These are phyloP conservation scores for Drosophila parabipectinata DNA, from an alignment of 1,140 invertebrate species.

Conservation along the genomic window DNA sequence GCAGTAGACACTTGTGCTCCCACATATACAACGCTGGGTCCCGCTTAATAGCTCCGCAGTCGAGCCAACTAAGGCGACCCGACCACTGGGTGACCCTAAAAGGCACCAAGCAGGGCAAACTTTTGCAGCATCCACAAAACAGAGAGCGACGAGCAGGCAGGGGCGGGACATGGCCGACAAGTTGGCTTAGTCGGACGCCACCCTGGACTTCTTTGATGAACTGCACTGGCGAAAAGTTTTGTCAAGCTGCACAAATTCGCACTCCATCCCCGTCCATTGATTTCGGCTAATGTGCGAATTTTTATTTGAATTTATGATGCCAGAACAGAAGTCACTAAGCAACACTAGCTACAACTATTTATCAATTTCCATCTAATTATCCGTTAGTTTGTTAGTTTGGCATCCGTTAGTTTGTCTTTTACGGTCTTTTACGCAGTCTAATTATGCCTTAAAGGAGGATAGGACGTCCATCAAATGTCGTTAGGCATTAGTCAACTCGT, in stretches of 20 bases:
- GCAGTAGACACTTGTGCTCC: constrained; percentile 23
- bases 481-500: constrained; percentile 65
- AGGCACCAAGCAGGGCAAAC: constrained; percentile 46
- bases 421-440: constrained; percentile 65
- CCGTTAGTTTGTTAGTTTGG: too few relatives aligned
- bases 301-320: constrained; percentile 73
- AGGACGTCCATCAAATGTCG: constrained; percentile 44
- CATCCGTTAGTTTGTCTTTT: constrained; percentile 65
- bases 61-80: constrained; percentile 27
- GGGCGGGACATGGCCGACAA: constrained; percentile 37
- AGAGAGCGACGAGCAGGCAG: not conserved
- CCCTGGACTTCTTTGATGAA: constrained; percentile 62
- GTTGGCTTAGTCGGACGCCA: constrained; percentile 49
- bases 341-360: not conserved
- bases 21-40: constrained; percentile 12
- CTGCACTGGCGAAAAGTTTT: constrained; percentile 67
- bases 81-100: constrained; percentile 65
- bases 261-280: constrained; percentile 37
- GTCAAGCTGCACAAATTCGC: constrained; percentile 72
- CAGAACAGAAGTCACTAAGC: not conserved
- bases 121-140: constrained; percentile 50
- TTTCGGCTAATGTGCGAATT: constrained; percentile 69
- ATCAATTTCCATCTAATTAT: not conserved
- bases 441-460: constrained; percentile 69
- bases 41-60: constrained; percentile 57